Conservation (phyloP, 2,113 vertebrate species). For the Trichechus manatus region DNA sequence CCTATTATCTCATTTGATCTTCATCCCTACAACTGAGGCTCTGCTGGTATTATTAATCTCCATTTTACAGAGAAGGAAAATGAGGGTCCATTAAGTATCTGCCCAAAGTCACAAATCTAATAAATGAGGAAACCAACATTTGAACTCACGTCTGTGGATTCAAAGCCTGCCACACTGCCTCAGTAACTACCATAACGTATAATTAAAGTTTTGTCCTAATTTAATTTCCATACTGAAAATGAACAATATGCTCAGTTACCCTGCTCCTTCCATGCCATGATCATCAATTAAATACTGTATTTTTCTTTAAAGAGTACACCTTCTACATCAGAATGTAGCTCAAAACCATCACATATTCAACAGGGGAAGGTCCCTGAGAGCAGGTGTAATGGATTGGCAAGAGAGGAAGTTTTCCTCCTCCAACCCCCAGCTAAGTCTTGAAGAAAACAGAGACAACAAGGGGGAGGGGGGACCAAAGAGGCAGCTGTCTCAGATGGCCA, state of each 20-base stretch:
- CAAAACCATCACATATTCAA: constrained; percentile 36
- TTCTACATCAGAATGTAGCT: constrained; percentile 20
- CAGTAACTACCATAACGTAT: not conserved
- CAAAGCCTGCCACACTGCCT: not conserved
- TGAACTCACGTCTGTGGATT: constrained; percentile 18
- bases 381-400: not conserved
- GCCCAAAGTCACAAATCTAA: not conserved
- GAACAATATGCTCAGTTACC: constrained; percentile 53
- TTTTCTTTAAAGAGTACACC: constrained; percentile 41
- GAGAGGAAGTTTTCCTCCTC: constrained; percentile 13
- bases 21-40: not conserved
- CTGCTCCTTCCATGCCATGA: constrained; percentile 3
- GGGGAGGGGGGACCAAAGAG: constrained; percentile 17
- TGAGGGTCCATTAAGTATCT: not conserved
- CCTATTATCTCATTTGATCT: constrained; percentile 20
- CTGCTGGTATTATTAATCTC: not conserved
- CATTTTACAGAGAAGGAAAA: constrained; percentile 41
- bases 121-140: constrained; percentile 40
- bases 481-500: constrained; percentile 67
- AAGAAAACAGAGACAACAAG: constrained; percentile 63
- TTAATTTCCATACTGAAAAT: constrained; percentile 71
- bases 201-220: constrained; percentile 56
- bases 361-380: not conserved
- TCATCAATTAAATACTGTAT: constrained; percentile 62
- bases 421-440: constrained; percentile 55